Evolutionary conservation across 2,797 vertebrate species (phyloP), one percentile per base, ranked within the genome.

Genomic region (Eupleurogrammus muticus): DNA sequence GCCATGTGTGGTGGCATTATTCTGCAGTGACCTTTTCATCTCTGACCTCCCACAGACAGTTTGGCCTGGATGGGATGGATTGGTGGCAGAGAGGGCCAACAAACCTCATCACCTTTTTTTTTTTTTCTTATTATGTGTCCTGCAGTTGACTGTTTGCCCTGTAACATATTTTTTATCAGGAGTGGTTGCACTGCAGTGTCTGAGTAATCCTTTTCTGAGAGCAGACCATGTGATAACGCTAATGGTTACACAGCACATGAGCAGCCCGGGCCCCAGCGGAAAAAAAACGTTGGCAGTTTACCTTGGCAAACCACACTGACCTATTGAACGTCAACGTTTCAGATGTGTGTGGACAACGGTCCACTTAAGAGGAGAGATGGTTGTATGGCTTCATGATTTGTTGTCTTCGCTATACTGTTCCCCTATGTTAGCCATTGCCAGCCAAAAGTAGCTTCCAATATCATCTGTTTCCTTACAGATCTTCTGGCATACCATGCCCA

Each of bases 11-110:
- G 63, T 14, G 54, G 56, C 56, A 60, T 76, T 70, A 66, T 81
- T 77, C 59, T 65, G 70, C 65, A n/a, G 67, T 79, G 61, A 67
- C 65, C 59, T 75, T 80, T 83, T 75, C 76, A 70, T 82, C 36
- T 54, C n/a, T 68, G 56, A 20, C 62, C 56, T 76, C 85, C 73
- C 48, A 44, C 47, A 36, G 76, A 48, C 40, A 44, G 28, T 7
- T 81, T 46, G 16, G 64, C 67, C 51, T 38, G 24, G 56, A 56
- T 62, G 35, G 62, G 61, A 76, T 11, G 23, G 60, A 66, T 59
- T 75, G 65, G 66, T 57, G 60, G 73, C 67, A 58, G 68, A 5
- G 9, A 66, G 56, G 60, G 67, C 53, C 63, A 62, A 70, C 40
- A 75, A 73, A 58, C 19, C 46, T 48, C 63, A 77, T 79, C 72